These are phyloP conservation scores for Polyergus mexicanus DNA, from an alignment of 1,140 invertebrate species.

Conservation along the genomic window DNA sequence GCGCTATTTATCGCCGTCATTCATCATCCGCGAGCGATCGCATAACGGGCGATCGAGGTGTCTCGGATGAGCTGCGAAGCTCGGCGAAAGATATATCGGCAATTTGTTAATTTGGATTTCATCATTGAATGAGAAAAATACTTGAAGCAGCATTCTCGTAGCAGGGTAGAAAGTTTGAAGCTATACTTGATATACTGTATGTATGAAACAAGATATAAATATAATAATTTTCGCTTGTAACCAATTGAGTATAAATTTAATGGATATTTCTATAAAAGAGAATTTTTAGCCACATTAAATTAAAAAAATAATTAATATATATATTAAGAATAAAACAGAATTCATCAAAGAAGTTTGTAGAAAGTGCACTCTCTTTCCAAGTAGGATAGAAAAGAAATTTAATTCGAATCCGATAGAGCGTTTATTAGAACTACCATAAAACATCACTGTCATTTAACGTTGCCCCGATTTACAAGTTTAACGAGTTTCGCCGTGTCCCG, in stretches of 20 bases:
- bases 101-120: background rate
- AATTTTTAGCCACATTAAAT: background rate
- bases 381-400: conserved; percentile 16
- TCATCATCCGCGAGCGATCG: conserved; percentile 35
- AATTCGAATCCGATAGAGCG: conserved; percentile 10
- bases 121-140: background rate
- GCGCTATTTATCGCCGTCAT: conserved; percentile 51
- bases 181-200: background rate
- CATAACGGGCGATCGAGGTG: conserved; percentile 14
- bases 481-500: conserved; percentile 13
- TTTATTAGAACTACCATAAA: conserved; percentile 50
- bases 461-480: conserved; percentile 55
- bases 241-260: background rate
- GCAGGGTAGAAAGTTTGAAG: background rate
- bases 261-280: background rate
- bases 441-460: conserved; percentile 26
- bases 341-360: background rate
- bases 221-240: background rate
- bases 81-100: background rate
- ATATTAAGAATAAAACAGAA: background rate
- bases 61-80: background rate
- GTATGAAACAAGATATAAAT: no score
- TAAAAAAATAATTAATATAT: background rate
- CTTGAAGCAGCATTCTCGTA: background rate
- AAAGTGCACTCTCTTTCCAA: background rate